Conservation (phyloP, 2,797 vertebrate genomes). For the Otolemur crassicaudatus region DNA sequence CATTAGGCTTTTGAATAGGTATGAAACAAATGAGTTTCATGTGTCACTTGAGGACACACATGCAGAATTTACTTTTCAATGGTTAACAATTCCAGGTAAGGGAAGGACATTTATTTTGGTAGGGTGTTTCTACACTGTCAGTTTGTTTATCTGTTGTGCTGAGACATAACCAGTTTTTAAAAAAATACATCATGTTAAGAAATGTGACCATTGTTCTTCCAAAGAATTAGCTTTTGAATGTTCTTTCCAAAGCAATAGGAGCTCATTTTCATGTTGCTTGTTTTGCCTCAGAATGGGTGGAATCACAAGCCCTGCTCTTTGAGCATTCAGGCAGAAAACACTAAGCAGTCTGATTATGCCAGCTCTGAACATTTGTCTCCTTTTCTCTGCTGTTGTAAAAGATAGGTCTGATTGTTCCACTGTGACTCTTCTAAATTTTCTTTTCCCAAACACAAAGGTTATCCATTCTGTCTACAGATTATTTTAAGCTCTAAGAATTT, state of each 20-base stretch:
- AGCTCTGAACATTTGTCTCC: conserved; percentile 17
- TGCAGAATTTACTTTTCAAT: conserved; percentile 34
- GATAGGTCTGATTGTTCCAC: not conserved
- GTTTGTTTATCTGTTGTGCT: conserved; percentile 18
- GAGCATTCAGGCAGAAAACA: not conserved
- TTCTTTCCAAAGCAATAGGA: not conserved
- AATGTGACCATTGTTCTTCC: not conserved
- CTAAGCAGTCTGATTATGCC: not conserved
- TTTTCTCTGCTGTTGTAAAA: conserved; percentile 18
- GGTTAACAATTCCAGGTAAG: conserved; percentile 39
- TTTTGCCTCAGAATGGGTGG: not conserved
- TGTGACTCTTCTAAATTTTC: not conserved
- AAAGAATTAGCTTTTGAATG: not conserved
- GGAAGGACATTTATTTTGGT: conserved; percentile 3
- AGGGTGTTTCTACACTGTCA: conserved; percentile 34
- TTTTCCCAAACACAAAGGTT: conserved; percentile 38
- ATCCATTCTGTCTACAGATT: not conserved
- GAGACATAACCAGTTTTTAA: not conserved
- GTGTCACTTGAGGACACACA: not conserved
- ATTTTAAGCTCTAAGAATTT: conserved; percentile 43
- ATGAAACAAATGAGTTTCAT: conserved; percentile 25
- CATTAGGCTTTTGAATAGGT: not conserved
- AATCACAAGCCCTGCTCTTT: not conserved
- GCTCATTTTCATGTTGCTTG: not conserved
- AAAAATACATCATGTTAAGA: conserved; percentile 33